Conservation (phyloP, 2,113 vertebrate genomes). For the Megaleporinus macrocephalus region DNA sequence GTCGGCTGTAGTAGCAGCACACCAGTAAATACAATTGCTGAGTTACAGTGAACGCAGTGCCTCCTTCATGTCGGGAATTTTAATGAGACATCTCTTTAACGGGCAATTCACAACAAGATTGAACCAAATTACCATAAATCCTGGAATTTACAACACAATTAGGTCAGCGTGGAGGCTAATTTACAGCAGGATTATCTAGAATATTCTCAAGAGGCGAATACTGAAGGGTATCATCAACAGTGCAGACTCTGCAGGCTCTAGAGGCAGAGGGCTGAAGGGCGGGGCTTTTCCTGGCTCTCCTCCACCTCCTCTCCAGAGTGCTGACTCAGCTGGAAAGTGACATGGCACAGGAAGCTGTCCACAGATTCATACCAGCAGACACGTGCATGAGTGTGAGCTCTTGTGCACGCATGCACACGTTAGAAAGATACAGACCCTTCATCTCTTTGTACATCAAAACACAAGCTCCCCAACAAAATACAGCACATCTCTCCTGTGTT, state of each 20-base stretch:
- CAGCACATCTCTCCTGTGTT: no score
- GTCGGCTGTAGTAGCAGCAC: slow-evolving; percentile 19
- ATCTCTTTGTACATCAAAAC: slow-evolving; percentile 1
- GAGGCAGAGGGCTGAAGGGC: slow-evolving; percentile 39
- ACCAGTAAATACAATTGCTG: slow-evolving; percentile 45
- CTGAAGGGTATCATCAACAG: slow-evolving; percentile 42
- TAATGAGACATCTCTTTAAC: slow-evolving; percentile 54
- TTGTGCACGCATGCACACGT: slow-evolving; percentile 65
- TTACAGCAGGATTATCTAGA: slow-evolving; percentile 56
- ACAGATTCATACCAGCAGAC: slow-evolving; percentile 52
- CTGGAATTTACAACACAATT: slow-evolving; percentile 52
- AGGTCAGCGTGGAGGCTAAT: slow-evolving; percentile 44
- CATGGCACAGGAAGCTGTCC: slow-evolving; percentile 55
- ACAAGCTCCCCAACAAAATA: not conserved
- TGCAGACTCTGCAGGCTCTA: slow-evolving; percentile 30
- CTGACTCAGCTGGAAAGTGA: slow-evolving; percentile 57
- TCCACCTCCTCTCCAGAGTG: slow-evolving; percentile 51
- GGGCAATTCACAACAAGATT: slow-evolving; percentile 47
- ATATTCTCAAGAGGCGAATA: slow-evolving; percentile 49
- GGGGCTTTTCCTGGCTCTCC: slow-evolving; percentile 46
- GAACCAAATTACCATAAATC: slow-evolving; percentile 54
- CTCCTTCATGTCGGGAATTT: slow-evolving; percentile 50
- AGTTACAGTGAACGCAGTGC: slow-evolving; percentile 41
- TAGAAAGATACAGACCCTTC: slow-evolving; percentile 44
- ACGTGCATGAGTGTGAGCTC: not conserved